phyloP scores from a whole-genome alignment of 2,797 vertebrate genomes.

The Hydrophis major region DNA sequence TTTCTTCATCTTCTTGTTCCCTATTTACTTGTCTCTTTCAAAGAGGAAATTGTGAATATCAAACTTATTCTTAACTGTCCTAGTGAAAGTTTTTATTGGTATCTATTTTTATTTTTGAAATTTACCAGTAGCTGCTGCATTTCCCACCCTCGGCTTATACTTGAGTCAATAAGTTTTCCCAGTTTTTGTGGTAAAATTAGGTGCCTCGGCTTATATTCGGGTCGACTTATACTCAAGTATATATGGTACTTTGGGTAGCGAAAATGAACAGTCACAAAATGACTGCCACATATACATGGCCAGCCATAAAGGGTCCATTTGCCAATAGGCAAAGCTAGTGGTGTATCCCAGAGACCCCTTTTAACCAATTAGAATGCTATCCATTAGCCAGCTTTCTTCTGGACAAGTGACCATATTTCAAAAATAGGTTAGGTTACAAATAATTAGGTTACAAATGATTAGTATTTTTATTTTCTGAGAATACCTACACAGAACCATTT shows the following conservation, averaged over 20 bases:
- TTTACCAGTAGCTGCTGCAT: too few species aligned
- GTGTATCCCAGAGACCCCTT: neutral
- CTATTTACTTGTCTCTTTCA: too few species aligned
- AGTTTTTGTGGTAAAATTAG: too few species aligned
- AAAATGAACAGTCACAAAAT: neutral
- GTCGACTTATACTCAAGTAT: too few species aligned
- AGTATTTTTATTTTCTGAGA: neutral
- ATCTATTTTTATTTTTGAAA: too few species aligned
- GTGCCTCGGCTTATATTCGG: too few species aligned
- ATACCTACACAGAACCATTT: neutral
- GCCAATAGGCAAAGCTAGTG: neutral
- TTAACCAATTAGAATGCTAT: neutral
- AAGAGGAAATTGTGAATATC: too few species aligned
- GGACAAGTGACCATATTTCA: neutral
- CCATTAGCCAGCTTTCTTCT: neutral
- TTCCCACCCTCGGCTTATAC: too few species aligned
- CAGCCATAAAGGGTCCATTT: neutral
- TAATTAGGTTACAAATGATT: neutral
- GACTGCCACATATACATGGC: neutral
- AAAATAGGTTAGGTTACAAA: neutral
- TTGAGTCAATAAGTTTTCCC: too few species aligned
- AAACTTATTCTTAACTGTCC: too few species aligned
- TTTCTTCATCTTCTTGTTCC: too few species aligned
- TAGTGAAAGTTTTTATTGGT: too few species aligned
- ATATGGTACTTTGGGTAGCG: neutral